Base-by-base conservation (phyloP, 2,888 invertebrate species). In the Hypsopygia costalis region DNA sequence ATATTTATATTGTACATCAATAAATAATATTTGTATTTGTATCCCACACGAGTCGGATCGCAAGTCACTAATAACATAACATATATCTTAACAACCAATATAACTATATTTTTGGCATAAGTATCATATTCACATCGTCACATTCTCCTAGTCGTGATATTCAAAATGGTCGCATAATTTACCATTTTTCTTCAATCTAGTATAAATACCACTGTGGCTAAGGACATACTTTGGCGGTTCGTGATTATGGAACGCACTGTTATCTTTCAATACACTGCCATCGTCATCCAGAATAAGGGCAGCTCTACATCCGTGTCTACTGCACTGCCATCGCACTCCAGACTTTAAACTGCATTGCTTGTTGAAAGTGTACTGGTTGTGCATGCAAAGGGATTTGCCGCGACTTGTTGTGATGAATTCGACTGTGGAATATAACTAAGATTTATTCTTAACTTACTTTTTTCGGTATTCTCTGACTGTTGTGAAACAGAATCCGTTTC, bases 321-420 rank as follows among this genome's bases (percentile, higher is more conserved):
- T 32, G 28, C 46, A 46, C 33, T 35, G 21, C 46, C 46, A 46
- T 7, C 37, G 29, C 0, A 20, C 8, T 8, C 43, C 40, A 1
- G 9, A n/a, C 12, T 38, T 46, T 9, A 30, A 30, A 1, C n/a
- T 30, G 9, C 29, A 30, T 30, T 30, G 10, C 10, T 11, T 30
- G n/a, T 25, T 25, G 25, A 8, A 25, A 8, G 25, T 25, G n/a
- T 25, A 25, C 25, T 25, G 3, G 6, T 45, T 43, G 8, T 31
- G 36, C 43, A 49, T 43, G 3, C 34, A 42, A 10, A 43, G 41
- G 7, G n/a, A 28, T 27, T 32, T 43, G 6, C 45, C 43, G 1
- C 34, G 11, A 8, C 36, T 11, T 6, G 39, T 49, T 8, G 16
- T 28, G 33, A 44, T 25, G 25, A 25, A 25, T 7, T 6, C 6